These are phyloP conservation scores for Agraylea sexmaculata DNA, from an alignment of 1,140 invertebrate genomes.

Conservation along the genomic window DNA sequence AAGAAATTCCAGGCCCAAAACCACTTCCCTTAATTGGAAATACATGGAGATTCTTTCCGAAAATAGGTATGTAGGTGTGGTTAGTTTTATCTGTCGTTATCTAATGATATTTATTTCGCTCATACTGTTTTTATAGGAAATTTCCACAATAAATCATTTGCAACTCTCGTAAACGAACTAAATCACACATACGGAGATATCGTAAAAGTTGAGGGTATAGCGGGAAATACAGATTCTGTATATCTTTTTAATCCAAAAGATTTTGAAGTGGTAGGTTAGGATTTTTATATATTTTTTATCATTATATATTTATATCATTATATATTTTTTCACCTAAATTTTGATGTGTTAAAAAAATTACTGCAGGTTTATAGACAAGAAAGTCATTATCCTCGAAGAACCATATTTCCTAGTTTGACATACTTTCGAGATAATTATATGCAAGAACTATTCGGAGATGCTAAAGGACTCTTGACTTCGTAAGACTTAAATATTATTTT, in stretches of 20 bases:
- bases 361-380: too few species aligned
- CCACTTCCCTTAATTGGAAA: conserved; percentile 47
- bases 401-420: too few species aligned
- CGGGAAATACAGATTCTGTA: conserved; percentile 29
- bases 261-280: conserved; percentile 38
- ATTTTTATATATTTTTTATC: too few species aligned
- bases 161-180: background rate
- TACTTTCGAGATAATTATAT: too few species aligned
- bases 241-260: conserved; percentile 56
- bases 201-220: background rate
- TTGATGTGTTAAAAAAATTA: too few species aligned
- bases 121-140: background rate
- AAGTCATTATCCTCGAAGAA: too few species aligned
- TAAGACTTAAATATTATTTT: conserved; percentile 6
- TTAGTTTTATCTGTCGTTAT: background rate
- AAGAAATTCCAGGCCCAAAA: conserved; percentile 48
- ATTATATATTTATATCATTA: too few species aligned
- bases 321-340: too few species aligned
- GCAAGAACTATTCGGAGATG: too few species aligned
- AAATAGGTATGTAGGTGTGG: conserved; percentile 38
- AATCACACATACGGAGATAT: conserved; percentile 1
- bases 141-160: background rate
- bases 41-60: conserved; percentile 45
- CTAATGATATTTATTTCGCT: background rate
- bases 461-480: conserved; percentile 15